Percentiles rank a stretch among this genome's conserved stretches.
These are phyloP conservation scores for Epinephelus lanceolatus DNA, from an alignment of 2,113 vertebrate genomes.

Conservation along the genomic window DNA sequence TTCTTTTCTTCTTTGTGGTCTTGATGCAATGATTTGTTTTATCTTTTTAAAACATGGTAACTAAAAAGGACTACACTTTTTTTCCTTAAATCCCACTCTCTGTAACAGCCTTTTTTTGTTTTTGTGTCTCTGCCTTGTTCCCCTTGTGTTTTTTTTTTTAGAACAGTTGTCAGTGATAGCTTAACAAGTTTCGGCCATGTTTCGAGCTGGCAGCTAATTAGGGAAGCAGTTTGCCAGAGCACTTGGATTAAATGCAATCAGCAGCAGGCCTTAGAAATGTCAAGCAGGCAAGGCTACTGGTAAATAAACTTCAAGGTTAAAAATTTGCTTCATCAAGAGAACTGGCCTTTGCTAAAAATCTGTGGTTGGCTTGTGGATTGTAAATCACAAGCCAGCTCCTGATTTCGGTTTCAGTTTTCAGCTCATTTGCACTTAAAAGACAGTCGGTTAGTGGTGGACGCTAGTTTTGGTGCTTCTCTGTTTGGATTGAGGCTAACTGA, in stretches of 20 bases:
- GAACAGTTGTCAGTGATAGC: constrained; percentile 36
- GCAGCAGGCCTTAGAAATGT: constrained; percentile 51
- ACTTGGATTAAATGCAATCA: constrained; percentile 63
- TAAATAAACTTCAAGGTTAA: constrained; percentile 49
- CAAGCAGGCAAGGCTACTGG: constrained; percentile 36
- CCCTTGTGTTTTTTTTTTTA: constrained; percentile 18
- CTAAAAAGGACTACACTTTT: background rate
- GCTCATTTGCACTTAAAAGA: background rate
- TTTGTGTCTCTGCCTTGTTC: constrained; percentile 7
- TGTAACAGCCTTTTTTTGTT: constrained; percentile 4
- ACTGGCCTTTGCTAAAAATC: constrained; percentile 22
- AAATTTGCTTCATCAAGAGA: constrained; percentile 22
- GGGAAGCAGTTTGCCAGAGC: constrained; percentile 47
- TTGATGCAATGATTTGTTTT: background rate
- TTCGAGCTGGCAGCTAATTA: constrained; percentile 66
- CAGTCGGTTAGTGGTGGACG: background rate
- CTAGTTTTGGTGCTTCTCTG: background rate
- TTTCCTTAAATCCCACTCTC: background rate
- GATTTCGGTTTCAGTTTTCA: background rate
- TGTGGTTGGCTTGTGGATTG: constrained; percentile 2
- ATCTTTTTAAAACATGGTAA: background rate
- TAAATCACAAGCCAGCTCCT: background rate
- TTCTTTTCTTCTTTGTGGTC: background rate
- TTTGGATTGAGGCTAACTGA: background rate
- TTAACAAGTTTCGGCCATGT: constrained; percentile 50